Base-by-base conservation (phyloP, 1,140 invertebrate species). In the Manduca sexta region DNA sequence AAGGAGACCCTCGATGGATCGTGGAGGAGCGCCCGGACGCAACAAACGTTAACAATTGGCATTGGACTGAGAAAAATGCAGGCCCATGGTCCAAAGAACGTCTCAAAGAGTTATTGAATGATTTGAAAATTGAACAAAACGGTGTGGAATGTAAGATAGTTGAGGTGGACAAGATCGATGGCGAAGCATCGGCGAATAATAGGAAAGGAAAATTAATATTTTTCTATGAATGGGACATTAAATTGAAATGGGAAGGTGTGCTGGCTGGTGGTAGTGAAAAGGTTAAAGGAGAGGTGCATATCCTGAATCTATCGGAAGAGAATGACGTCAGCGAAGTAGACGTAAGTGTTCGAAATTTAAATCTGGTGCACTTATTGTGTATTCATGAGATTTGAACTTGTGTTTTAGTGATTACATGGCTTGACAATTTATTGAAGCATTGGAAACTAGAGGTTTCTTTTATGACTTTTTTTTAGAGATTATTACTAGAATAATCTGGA, bases 11-110 rank as follows among this genome's bases (percentile, higher is more conserved):
- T 55, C 90, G 98, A 40, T 99, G 98, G 98, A 99, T 99, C 87
- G 98, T 99, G 5, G 98, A 99, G 84, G 98, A 99, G 78, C 89
- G 98, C 41, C 97, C 98, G 1, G 98, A 99, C 88, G 98, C 96
- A 2, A 98, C 95, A 6, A 99, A 99, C 83, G 97, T 99, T 7
- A 99, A 99, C 84, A 99, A 99, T 82, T 99, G 98, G 98, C 98
- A 99, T 78, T 99, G 98, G 98, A 98, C 97, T 1, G 98, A 99
- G 80, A 99, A 99, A 87, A 98, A 99, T 90, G 98, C 98, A 0
- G 94, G 94, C 52, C 90, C 91, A 1, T 99, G 98, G 98, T 99
- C 98, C 0, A 93, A 95, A 76, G 95, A 98, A 37, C 93, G 95
- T 59, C 76, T 99, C 10, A 94, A 94, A 72, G 92, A 95, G 60